Percentiles rank a stretch among this genome's conserved stretches.
phyloP scores from a whole-genome alignment of 2,888 invertebrate genomes.

The Chromoteleia sp. region DNA sequence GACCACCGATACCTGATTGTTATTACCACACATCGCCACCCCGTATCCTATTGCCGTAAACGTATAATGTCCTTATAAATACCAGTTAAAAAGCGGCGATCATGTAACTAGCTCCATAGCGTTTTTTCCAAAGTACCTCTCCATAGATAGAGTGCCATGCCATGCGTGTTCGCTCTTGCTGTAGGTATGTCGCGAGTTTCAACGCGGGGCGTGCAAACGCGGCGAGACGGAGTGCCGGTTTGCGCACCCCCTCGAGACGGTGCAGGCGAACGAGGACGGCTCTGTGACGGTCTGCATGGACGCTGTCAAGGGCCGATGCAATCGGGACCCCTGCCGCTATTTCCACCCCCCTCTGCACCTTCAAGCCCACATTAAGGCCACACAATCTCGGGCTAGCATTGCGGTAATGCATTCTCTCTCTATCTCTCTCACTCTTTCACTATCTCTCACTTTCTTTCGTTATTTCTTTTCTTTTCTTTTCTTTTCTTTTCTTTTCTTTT shows the following conservation, averaged over 20 bases:
- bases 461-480: constrained; percentile 57
- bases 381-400: constrained; percentile 93
- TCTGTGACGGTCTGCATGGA: constrained; percentile 99
- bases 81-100: constrained; percentile 58
- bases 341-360: constrained; percentile 99
- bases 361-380: constrained; percentile 99
- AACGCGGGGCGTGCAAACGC: constrained; percentile 99
- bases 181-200: constrained; percentile 99
- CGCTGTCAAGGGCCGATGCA: constrained; percentile 99
- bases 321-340: constrained; percentile 99
- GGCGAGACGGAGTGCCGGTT: constrained; percentile 99
- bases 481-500: constrained; percentile 72
- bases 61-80: constrained; percentile 51
- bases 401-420: constrained; percentile 85
- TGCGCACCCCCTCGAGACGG: constrained; percentile 99
- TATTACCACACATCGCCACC: constrained; percentile 61
- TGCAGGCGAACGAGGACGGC: constrained; percentile 98
- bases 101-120: constrained; percentile 71
- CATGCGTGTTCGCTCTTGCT: constrained; percentile 86
- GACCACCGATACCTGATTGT: constrained; percentile 69
- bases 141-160: constrained; percentile 85
- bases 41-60: constrained; percentile 61
- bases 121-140: constrained; percentile 71
- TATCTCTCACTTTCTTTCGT: constrained; percentile 65
- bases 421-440: constrained; percentile 80